A percentile compares a stretch with the other conserved stretches of the same genome.
Evolutionary conservation across 2,888 invertebrate genomes (phyloP).

Genomic region (Dasysyrphus tricinctus): DNA sequence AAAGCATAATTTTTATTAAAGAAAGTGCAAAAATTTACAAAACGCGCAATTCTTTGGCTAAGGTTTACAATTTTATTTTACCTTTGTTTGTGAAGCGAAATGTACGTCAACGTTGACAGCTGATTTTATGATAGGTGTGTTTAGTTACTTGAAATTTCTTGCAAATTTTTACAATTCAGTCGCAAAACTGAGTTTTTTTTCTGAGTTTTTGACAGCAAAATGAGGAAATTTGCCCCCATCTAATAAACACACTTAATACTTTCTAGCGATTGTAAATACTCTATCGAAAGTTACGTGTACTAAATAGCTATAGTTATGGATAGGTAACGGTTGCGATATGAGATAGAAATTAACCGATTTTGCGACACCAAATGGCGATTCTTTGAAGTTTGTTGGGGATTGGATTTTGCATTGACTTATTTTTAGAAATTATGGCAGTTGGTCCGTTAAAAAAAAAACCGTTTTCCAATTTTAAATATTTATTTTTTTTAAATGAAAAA

Average conservation of each 20-base stretch:
- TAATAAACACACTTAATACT: not conserved
- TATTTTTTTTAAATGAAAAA: too few relatives aligned
- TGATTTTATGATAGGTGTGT: not conserved
- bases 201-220: too few relatives aligned
- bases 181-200: too few relatives aligned
- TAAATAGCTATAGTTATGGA: not conserved
- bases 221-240: too few relatives aligned
- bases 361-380: not conserved
- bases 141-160: too few relatives aligned
- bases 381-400: not conserved
- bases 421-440: too few relatives aligned
- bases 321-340: not conserved
- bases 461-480: too few relatives aligned
- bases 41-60: conserved; percentile 10
- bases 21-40: not conserved
- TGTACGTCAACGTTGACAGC: not conserved
- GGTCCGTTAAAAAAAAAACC: too few relatives aligned
- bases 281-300: not conserved
- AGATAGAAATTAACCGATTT: not conserved
- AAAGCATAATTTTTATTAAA: not conserved
- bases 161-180: too few relatives aligned
- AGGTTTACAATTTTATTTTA: not conserved
- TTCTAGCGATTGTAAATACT: not conserved
- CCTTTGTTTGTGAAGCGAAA: not conserved
- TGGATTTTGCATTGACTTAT: too few relatives aligned